These are phyloP conservation scores for Microtus montanus DNA, from an alignment of 2,113 vertebrate species.

Conservation along the genomic window DNA sequence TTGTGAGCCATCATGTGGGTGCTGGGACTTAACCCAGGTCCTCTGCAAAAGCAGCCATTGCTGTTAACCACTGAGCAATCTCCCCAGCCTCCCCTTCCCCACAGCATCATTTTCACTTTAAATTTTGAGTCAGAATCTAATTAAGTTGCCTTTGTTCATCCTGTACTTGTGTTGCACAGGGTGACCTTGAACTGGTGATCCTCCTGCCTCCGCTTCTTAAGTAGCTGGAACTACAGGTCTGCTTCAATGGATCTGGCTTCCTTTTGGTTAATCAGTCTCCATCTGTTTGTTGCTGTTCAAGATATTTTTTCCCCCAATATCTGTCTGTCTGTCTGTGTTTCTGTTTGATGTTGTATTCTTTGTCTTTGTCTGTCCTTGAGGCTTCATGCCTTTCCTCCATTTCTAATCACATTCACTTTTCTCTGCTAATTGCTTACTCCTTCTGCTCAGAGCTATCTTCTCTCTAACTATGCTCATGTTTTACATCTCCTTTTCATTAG, in stretches of 20 bases:
- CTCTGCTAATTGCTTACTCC: background rate
- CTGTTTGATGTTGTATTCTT: background rate
- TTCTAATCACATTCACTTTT: background rate
- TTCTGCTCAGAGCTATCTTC: background rate
- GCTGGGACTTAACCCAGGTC: no score
- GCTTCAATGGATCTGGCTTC: background rate
- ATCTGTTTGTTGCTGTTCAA: no score
- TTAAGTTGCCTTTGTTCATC: background rate
- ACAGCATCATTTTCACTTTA: background rate
- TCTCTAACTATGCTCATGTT: background rate
- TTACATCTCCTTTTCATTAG: fast-evolving
- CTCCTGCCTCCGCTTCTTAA: background rate
- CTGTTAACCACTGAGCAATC: background rate
- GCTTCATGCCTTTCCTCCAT: background rate
- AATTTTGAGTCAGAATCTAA: background rate
- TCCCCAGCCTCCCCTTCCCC: background rate
- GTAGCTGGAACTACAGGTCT: background rate
- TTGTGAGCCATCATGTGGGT: background rate
- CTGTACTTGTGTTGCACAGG: no score
- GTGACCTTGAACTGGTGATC: background rate
- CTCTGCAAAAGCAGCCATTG: background rate
- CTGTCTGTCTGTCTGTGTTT: background rate
- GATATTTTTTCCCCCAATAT: fast-evolving
- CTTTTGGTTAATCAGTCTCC: no score
- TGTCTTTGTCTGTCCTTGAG: no score